A percentile compares a stretch with the other conserved stretches of the same genome.
phyloP scores from a whole-genome alignment of 2,888 invertebrate species.

The Leucozona laternaria region DNA sequence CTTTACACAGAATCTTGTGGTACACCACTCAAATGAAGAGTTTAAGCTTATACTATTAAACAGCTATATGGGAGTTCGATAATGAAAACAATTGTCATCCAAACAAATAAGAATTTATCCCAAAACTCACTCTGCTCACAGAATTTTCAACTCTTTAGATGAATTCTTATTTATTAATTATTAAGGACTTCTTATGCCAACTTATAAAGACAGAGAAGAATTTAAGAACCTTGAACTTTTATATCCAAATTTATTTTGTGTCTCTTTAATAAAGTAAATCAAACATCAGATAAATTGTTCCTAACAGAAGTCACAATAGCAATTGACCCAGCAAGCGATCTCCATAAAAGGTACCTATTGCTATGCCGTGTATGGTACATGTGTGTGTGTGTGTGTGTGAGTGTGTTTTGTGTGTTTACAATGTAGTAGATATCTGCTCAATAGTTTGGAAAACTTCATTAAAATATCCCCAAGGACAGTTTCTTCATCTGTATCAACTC shows the following conservation, averaged over 20 bases:
- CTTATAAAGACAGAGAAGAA: neutral
- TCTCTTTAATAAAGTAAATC: slow-evolving; percentile 5
- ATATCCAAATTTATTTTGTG: slow-evolving; percentile 2
- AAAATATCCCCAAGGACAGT: slow-evolving; percentile 69
- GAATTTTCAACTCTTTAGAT: no score
- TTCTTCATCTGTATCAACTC: slow-evolving; percentile 7
- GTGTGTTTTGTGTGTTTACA: slow-evolving; percentile 6
- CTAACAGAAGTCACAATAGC: slow-evolving; percentile 54
- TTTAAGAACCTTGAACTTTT: slow-evolving; percentile 1
- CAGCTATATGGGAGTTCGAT: no score
- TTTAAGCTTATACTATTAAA: no score
- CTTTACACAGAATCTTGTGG: no score
- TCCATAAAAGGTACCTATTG: slow-evolving; percentile 23
- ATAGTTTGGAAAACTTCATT: slow-evolving; percentile 75
- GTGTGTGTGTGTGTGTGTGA: neutral
- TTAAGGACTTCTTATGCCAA: neutral
- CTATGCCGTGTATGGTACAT: no score
- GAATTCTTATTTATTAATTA: neutral
- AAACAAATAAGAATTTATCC: no score
- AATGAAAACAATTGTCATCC: no score
- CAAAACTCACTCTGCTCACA: no score
- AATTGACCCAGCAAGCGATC: slow-evolving; percentile 53
- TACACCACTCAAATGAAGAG: no score
- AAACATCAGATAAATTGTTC: slow-evolving; percentile 28
- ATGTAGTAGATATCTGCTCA: slow-evolving; percentile 41